phyloP scores from a whole-genome alignment of 2,888 invertebrate species.

The Drosophila prostipennis region DNA sequence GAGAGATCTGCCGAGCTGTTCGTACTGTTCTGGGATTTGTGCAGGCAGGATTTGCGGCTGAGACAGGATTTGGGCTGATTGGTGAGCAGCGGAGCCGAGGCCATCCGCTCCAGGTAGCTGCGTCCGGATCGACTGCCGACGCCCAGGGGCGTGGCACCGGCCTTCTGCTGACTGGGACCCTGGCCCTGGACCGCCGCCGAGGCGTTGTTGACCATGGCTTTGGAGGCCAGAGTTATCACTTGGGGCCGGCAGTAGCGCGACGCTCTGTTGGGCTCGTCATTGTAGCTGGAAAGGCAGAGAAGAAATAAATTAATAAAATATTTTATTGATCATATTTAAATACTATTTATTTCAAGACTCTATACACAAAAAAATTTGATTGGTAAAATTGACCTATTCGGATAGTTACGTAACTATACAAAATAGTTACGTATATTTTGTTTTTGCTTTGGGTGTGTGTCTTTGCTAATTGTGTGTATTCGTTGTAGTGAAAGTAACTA shows the following conservation, averaged over 20 bases:
- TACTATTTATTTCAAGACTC: too few species aligned
- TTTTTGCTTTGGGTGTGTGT: too few species aligned
- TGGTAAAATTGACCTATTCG: too few species aligned
- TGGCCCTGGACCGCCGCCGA: constrained; percentile 58
- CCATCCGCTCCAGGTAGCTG: constrained; percentile 75
- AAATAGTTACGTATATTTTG: too few species aligned
- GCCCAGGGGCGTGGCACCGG: constrained; percentile 65
- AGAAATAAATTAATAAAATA: not conserved
- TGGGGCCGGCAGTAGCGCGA: constrained; percentile 83
- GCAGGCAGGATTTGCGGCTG: constrained; percentile 82
- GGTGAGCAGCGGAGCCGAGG: constrained; percentile 81
- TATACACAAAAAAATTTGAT: too few species aligned
- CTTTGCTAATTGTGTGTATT: too few species aligned
- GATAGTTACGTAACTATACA: too few species aligned
- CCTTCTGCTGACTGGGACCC: constrained; percentile 55
- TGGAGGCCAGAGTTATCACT: constrained; percentile 82
- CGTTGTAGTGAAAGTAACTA: too few species aligned
- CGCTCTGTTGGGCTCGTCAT: constrained; percentile 81
- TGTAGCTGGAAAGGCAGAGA: constrained; percentile 68
- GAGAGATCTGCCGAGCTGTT: constrained; percentile 27
- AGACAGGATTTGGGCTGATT: constrained; percentile 86
- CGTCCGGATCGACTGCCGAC: constrained; percentile 76
- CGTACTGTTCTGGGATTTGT: constrained; percentile 54
- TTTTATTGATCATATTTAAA: not conserved
- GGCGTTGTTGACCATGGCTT: constrained; percentile 83